Base-by-base conservation (phyloP, 1,140 invertebrate species). In the Antheraea pernyi region DNA sequence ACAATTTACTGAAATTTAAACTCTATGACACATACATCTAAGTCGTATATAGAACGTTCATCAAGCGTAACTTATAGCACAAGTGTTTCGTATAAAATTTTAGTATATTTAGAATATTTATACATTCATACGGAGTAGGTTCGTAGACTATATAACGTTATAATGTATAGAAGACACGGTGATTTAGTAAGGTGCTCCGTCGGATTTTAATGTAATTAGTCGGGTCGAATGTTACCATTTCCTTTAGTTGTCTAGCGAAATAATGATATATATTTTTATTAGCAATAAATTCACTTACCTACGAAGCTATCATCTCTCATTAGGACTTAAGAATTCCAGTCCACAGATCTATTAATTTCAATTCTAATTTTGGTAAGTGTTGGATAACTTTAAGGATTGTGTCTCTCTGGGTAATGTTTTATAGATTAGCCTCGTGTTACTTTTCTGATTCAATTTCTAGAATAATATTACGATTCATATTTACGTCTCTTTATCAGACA, bases 51-150 rank as follows among this genome's bases (percentile, higher is more conserved):
- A 16, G 13, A 53, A 16, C 13, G 16, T 0, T 53, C 13, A 16
- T 13, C 13, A 6, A 16, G 13, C 16, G 1, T 6, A 53, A 53
- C 46, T 16, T 53, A 53, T 13, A 53, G 13, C 46, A 53, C 16
- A 6, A 53, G 6, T 0, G 46, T 5, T 59, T 30, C 19, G 18
- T 16, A 53, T 59, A 59, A 89, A 88, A 87, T 87, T 88, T 85
- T 78, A 80, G 82, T 91, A 84, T 87, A 90, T 90, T 89, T 85
- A 87, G 85, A 86, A 90, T 89, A 89, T 90, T 91, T 90, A 88
- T 91, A 89, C 85, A 85, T 89, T 89, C 80, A 82, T 90, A 81
- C 79, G 76, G 72, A 75, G 75, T 78, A 80, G 82, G 81, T 80
- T 75, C 81, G 76, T 79, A 86, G 84, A 77, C 78, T 75, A 81